Conservation (phyloP, 2,888 invertebrate species). For the Synanthedon vespiformis region DNA sequence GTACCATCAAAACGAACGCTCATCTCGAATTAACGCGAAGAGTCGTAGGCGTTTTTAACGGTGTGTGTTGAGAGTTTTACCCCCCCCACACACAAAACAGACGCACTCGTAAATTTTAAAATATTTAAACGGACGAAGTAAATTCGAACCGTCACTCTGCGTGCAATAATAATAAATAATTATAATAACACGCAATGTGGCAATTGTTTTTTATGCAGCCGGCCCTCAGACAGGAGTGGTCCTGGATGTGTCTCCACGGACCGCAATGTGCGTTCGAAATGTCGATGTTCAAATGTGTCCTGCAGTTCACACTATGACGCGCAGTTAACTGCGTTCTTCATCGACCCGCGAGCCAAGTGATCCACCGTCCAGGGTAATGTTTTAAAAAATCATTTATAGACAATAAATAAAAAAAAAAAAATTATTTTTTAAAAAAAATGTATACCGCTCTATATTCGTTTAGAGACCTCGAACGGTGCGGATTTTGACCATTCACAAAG, state of each 20-base stretch:
- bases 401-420: too few species aligned
- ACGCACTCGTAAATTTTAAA: too few species aligned
- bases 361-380: background rate
- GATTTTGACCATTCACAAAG: too few species aligned
- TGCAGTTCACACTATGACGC: background rate
- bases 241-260: slow-evolving; percentile 1
- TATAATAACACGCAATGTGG: background rate
- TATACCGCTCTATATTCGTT: too few species aligned
- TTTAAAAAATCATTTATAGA: background rate
- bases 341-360: background rate
- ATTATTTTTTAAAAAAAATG: too few species aligned
- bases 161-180: too few species aligned
- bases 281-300: background rate
- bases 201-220: background rate
- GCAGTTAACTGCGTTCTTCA: background rate
- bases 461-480: too few species aligned
- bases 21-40: background rate
- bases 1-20: background rate
- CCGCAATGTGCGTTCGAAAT: background rate
- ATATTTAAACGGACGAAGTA: background rate
- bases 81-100: too few species aligned
- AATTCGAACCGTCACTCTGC: background rate
- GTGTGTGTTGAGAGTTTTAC: too few species aligned
- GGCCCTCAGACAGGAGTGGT: background rate
- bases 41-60: background rate